Evolutionary conservation across 2,113 vertebrate genomes (phyloP), one percentile per base, ranked within the genome.

Genomic region (Hydrolagus affinis): DNA sequence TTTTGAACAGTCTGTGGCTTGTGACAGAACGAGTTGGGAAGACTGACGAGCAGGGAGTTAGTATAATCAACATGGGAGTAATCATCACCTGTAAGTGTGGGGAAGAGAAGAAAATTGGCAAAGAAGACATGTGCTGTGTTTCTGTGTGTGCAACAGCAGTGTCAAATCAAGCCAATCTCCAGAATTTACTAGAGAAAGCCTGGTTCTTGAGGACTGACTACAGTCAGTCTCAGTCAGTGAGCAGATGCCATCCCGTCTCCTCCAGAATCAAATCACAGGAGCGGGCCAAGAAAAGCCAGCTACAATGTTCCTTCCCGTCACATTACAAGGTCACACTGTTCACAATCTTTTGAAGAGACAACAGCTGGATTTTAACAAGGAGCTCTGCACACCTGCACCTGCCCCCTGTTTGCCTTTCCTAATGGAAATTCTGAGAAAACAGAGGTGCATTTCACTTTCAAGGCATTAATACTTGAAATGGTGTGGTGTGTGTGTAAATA

Each of bases 231-330:
- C 44, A 44, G 44, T 6, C 44, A 30, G 57, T 3, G 60, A 23
- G 60, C 12, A 78, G 57, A n/a, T 78, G 75, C 75, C 73, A 75
- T 30, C 9, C 72, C 72, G 17, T 21, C 73, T 75, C 73, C 73
- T 75, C 75, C 57, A 75, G 19, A 56, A 14, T 44, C 32, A 23
- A 78, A 78, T 59, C 2, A 30, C 57, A 23, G 57, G 9, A 60
- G 21, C 12, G 23, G 15, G 17, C 30, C 75, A 15, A 19, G 32
- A 21, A 32, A 75, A 75, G 32, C 56, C 44, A 44, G 44, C 44
- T 44, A 57, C 73, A 75, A 60, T 25, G 60, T 78, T 25, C 10
- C 32, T 78, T n/a, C 9, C 0, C 19, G 14, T 59, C 23, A 25
- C 44, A 44, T 44, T 44, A 44, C 44, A 77, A 77, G 75, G 73